Evolutionary conservation across 2,797 vertebrate genomes (phyloP), one percentile per base, ranked within the genome.

Genomic region (Melopsittacus undulatus): DNA sequence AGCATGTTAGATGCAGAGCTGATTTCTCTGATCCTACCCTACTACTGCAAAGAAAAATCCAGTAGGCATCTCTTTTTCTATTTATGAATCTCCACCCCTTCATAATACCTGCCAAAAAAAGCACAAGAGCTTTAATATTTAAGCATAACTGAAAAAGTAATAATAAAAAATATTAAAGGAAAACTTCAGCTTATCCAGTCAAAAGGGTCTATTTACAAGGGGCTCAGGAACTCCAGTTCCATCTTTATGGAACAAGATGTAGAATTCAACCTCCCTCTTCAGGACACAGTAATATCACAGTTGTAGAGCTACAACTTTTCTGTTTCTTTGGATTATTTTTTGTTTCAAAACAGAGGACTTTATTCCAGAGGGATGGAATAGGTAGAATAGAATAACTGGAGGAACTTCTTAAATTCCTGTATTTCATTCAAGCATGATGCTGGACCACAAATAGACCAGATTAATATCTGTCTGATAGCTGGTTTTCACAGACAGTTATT

Each of bases 121-220:
- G 61, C 32, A 74, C 14, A 74, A 84, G 45, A 56, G 7, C 30
- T 74, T 77, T 90, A 85, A 64, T 54, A 42, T 70, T 52, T 75
- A 91, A 80, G 45, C 23, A 23, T 68, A 88, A 72, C 29, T 66
- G 49, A 34, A 81, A 94, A 34, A 57, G 56, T n/a, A 34, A 11
- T 34, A 54, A n/a, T 54, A 57, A 52, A 57, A 91, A 54, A 78
- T 29, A 5, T 34, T 72, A 56, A 83, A 84, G 36, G 38, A 87
- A 68, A 93, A 78, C 2, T 12, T 88, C 48, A 82, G 27, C 6
- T 64, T 89, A 61, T 36, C 30, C 18, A 59, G 54, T 64, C 26
- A n/a, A 81, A 84, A 91, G 14, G 11, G 22, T 82, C 80, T 86
- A 36, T 82, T 86, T 73, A 88, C 8, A 75, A 83, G 38, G 13